A percentile compares a stretch with the other conserved stretches of the same genome.
phyloP scores from a whole-genome alignment of 1,140 invertebrate genomes.

The Drepana arcuata region DNA sequence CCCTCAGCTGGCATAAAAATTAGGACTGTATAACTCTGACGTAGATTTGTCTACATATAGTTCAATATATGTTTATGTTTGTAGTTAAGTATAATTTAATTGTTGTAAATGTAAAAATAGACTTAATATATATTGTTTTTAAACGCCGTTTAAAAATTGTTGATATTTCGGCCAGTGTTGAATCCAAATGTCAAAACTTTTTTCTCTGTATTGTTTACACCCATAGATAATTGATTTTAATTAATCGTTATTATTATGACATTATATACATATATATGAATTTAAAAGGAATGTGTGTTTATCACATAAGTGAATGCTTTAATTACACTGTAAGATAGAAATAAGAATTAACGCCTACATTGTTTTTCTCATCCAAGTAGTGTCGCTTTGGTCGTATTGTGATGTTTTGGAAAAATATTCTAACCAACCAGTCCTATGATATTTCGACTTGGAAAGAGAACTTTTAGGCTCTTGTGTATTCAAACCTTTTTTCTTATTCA shows the following conservation, averaged over 20 bases:
- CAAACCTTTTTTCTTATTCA: too few species aligned
- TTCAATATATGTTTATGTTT: too few species aligned
- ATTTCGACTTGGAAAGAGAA: too few species aligned
- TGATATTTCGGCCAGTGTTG: too few species aligned
- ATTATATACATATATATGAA: conserved; percentile 28
- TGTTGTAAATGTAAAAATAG: neutral
- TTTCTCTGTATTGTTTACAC: neutral
- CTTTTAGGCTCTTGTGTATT: too few species aligned
- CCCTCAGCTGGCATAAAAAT: too few species aligned
- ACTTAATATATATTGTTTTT: neutral
- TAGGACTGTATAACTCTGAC: too few species aligned
- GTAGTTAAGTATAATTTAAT: neutral
- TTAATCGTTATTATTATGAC: conserved; percentile 3
- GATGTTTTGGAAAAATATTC: too few species aligned
- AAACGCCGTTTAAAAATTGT: too few species aligned
- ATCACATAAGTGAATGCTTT: conserved; percentile 58
- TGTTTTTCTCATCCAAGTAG: conserved; percentile 31
- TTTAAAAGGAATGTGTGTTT: conserved; percentile 37
- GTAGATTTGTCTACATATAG: too few species aligned
- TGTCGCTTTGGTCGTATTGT: conserved; percentile 35
- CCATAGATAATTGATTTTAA: neutral
- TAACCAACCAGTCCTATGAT: too few species aligned
- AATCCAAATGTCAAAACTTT: neutral
- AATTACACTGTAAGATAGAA: conserved; percentile 63
- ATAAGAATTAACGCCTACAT: conserved; percentile 31